Conservation (phyloP, 2,113 vertebrate species). For the Engraulis encrasicolus region DNA sequence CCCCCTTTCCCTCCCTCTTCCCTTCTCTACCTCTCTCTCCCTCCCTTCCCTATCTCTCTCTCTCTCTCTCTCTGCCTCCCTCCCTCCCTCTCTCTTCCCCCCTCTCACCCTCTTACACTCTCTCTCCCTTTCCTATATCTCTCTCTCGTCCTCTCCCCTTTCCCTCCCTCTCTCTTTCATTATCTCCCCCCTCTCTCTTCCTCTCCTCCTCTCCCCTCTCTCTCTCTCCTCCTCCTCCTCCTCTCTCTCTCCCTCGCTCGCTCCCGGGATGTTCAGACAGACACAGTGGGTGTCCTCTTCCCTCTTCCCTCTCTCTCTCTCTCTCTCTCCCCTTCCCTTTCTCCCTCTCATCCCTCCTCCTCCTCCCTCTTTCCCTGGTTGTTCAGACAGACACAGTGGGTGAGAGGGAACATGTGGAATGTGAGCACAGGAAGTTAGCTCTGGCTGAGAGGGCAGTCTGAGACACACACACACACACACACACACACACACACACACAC, state of each 20-base stretch:
- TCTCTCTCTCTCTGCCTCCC: not conserved
- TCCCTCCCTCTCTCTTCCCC: not conserved
- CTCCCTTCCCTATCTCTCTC: not conserved
- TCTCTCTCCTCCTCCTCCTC: not conserved
- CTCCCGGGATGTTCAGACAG: not conserved
- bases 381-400: slow-evolving; percentile 36
- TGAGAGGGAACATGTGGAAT: slow-evolving; percentile 64
- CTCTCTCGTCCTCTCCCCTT: not conserved
- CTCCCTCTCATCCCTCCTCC: not conserved
- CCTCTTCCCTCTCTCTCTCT: not conserved
- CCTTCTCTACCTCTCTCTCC: not conserved
- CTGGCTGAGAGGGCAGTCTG: slow-evolving; percentile 60
- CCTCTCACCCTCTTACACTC: not conserved
- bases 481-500: slow-evolving; percentile 31
- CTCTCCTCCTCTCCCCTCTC: not conserved
- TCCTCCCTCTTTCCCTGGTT: not conserved
- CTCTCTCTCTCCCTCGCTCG: too few relatives aligned
- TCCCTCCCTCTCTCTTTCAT: not conserved
- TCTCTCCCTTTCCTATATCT: not conserved
- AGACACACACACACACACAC: slow-evolving; percentile 53
- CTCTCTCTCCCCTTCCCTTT: not conserved
- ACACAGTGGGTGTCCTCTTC: not conserved
- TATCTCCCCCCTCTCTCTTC: not conserved
- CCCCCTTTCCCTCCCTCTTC: not conserved
- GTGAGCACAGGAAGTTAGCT: slow-evolving; percentile 68